These are phyloP conservation scores for Pollenia griseotomentosa DNA, from an alignment of 2,888 invertebrate genomes.

Conservation along the genomic window DNA sequence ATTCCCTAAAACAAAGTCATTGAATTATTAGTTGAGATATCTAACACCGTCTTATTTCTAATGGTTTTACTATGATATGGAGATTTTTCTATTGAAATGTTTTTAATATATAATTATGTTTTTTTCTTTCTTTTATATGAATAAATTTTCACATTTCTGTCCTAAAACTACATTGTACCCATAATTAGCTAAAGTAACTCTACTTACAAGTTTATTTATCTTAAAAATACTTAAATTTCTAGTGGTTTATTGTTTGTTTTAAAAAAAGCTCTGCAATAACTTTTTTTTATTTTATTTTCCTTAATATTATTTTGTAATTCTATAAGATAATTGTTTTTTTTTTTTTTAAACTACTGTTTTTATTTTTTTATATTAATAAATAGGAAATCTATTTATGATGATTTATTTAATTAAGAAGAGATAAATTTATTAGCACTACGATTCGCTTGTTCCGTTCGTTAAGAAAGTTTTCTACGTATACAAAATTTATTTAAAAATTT, in stretches of 20 bases:
- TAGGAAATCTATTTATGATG: neutral
- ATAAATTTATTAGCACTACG: neutral
- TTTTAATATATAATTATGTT: neutral
- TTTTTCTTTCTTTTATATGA: neutral
- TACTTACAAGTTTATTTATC: slow-evolving; percentile 9
- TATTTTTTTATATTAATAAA: neutral
- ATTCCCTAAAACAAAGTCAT: slow-evolving; percentile 65
- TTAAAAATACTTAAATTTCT: neutral
- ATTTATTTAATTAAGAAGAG: neutral
- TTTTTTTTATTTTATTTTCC: slow-evolving; percentile 51
- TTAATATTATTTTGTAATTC: neutral
- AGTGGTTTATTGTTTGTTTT: neutral
- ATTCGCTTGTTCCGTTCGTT: neutral
- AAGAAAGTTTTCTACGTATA: slow-evolving; percentile 23
- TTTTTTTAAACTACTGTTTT: slow-evolving; percentile 1
- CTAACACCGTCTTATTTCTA: neutral
- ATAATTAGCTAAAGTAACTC: slow-evolving; percentile 53
- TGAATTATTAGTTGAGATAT: neutral
- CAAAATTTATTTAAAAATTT: neutral
- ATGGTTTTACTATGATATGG: slow-evolving; percentile 60
- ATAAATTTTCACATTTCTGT: neutral
- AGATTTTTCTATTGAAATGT: slow-evolving; percentile 63
- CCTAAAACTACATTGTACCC: slow-evolving; percentile 58
- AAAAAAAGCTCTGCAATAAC: slow-evolving; percentile 80
- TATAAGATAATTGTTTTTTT: neutral